Percentiles rank a stretch among this genome's conserved stretches.
These are phyloP conservation scores for Anguilla rostrata DNA, from an alignment of 2,113 vertebrate species.

Conservation along the genomic window DNA sequence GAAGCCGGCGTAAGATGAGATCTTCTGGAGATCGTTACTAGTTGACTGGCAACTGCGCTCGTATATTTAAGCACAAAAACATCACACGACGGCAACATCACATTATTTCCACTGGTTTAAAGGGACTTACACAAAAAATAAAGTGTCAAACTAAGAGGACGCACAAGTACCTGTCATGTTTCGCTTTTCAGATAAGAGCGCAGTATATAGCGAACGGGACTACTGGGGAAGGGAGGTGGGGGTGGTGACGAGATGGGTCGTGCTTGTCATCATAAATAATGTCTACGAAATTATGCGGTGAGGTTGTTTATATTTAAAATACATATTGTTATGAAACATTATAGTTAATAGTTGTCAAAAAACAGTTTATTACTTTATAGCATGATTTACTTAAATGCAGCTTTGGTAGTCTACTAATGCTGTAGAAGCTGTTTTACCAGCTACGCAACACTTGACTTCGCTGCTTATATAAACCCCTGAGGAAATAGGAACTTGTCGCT, in stretches of 20 bases:
- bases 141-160: neutral
- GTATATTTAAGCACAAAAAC: neutral
- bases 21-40: neutral
- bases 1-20: neutral
- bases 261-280: constrained; percentile 3
- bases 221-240: neutral
- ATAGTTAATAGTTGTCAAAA: neutral
- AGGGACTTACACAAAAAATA: neutral
- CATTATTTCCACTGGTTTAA: neutral
- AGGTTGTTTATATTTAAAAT: neutral
- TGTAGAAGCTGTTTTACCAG: constrained; percentile 2
- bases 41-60: neutral
- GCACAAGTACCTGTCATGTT: neutral
- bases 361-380: neutral
- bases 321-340: neutral
- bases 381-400: neutral
- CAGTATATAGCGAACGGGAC: neutral
- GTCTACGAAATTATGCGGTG: neutral
- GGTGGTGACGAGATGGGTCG: neutral
- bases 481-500: constrained; percentile 25
- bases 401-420: neutral
- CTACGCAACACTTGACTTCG: constrained; percentile 28
- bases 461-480: constrained; percentile 21
- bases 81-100: neutral
- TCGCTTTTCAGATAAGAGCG: neutral